A percentile compares a stretch with the other conserved stretches of the same genome.
These are phyloP conservation scores for Delia radicum DNA, from an alignment of 1,140 invertebrate species.

Conservation along the genomic window DNA sequence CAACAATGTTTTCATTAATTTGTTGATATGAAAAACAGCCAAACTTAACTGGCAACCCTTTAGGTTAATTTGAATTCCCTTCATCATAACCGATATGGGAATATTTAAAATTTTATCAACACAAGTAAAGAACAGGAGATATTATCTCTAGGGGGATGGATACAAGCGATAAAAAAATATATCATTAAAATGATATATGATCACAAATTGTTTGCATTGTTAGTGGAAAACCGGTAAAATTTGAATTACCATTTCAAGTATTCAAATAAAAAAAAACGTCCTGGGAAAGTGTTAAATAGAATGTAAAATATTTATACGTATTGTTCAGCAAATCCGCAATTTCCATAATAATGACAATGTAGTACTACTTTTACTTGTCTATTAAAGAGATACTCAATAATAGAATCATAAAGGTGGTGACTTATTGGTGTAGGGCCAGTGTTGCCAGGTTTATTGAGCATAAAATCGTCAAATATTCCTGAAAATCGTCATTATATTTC, in stretches of 20 bases:
- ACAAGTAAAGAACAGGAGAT: not conserved
- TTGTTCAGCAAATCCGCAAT: not conserved
- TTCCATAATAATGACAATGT: not conserved
- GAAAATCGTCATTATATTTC: too few species aligned
- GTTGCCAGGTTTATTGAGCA: too few species aligned
- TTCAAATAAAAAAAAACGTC: not conserved
- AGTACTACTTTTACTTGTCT: not conserved
- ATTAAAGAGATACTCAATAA: not conserved
- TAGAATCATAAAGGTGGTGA: not conserved
- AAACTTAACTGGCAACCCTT: not conserved
- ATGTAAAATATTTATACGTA: not conserved
- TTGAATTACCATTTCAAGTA: not conserved
- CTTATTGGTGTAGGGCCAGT: not conserved
- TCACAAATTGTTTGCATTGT: not conserved
- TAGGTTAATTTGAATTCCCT: too few species aligned
- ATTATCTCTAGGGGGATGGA: not conserved
- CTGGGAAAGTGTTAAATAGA: not conserved
- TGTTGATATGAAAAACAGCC: not conserved
- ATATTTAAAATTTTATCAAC: not conserved
- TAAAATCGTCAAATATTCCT: too few species aligned
- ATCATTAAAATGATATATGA: conserved; percentile 16
- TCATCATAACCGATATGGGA: not conserved
- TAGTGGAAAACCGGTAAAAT: not conserved
- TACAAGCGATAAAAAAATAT: conserved; percentile 6
- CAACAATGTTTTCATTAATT: conserved; percentile 19